Percentiles rank a stretch among this genome's conserved stretches.
phyloP scores from a whole-genome alignment of 2,113 vertebrate genomes.

The Dasyprocta punctata region DNA sequence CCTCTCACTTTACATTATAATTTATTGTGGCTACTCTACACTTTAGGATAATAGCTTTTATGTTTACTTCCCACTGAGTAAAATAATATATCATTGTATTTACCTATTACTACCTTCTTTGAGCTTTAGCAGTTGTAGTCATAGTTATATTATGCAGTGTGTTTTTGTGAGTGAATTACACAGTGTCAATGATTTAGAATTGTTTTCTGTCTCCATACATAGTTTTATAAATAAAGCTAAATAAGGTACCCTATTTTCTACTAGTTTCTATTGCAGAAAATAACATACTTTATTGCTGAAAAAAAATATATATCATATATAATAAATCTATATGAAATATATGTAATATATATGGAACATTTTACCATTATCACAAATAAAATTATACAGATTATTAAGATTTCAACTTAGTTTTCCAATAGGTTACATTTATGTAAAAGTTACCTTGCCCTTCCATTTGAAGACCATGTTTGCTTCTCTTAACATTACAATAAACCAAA shows the following conservation, averaged over 20 bases:
- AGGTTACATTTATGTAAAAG: slow-evolving; percentile 53
- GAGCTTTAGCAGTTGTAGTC: not conserved
- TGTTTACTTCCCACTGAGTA: not conserved
- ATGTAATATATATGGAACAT: not conserved
- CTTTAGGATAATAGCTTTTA: not conserved
- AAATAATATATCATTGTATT: slow-evolving; percentile 9
- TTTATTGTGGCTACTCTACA: not conserved
- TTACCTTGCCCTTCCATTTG: slow-evolving; percentile 61
- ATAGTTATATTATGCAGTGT: not conserved
- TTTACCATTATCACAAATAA: slow-evolving; percentile 56
- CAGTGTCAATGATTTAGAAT: slow-evolving; percentile 35
- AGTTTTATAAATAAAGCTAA: slow-evolving; percentile 46
- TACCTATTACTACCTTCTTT: not conserved
- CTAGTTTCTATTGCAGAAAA: slow-evolving; percentile 18
- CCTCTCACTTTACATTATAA: not conserved
- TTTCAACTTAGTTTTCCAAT: slow-evolving; percentile 35
- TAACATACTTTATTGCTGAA: not conserved
- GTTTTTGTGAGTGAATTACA: not conserved
- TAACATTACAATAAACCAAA: slow-evolving; percentile 64
- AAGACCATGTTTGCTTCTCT: slow-evolving; percentile 29
- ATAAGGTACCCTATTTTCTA: not conserved
- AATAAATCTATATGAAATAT: too few species aligned
- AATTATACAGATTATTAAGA: slow-evolving; percentile 60
- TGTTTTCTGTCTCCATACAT: not conserved
- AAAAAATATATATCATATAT: not conserved